Evolutionary conservation across 2,888 invertebrate species (phyloP), one percentile per base, ranked within the genome.

Genomic region (Drosophila macrospina): DNA sequence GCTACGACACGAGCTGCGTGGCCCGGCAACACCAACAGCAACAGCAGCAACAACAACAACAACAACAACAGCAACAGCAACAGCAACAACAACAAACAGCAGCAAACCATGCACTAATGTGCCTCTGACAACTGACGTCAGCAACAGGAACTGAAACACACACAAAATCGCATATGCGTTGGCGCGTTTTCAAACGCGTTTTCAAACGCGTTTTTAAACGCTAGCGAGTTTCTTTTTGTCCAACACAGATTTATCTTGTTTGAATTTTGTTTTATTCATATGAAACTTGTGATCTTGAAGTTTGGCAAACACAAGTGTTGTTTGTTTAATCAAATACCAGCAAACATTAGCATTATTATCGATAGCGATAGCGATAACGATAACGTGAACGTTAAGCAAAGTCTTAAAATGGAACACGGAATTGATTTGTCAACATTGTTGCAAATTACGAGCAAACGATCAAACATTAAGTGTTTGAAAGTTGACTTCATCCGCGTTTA

Each of bases 1-100:
- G 63, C 75, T 57, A 62, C 78, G 84, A 86, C 88, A 88, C 88
- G 88, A 87, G 80, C 76, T 82, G 82, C 87, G 82, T 81, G 82
- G 82, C 82, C 81, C 76, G 69, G 71, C 80, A 80, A 80, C 85
- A 80, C 44, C 73, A 72, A 5, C 62, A 82, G 7, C 63, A 55
- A 6, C 56, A 45, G 1, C 56, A 61, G 0, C 66, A 64, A 3
- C 69, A 56, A 13, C 59, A 69, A 6, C 54, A 60, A 11, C 55
- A 55, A 5, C 59, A 50, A 34, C 56, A 59, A 16, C 48, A 50
- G 41, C 60, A 60, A 13, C 48, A 26, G 61, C 51, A 69, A 6
- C 55, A 61, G 10, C 59, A 55, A 5, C 59, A 50, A 34, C 56
- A 59, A 24, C 50, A 45, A 41, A 24, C 50, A 45, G 37, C 60